These are phyloP conservation scores for Hemibagrus guttatus DNA, from an alignment of 2,797 vertebrate species.

Conservation along the genomic window DNA sequence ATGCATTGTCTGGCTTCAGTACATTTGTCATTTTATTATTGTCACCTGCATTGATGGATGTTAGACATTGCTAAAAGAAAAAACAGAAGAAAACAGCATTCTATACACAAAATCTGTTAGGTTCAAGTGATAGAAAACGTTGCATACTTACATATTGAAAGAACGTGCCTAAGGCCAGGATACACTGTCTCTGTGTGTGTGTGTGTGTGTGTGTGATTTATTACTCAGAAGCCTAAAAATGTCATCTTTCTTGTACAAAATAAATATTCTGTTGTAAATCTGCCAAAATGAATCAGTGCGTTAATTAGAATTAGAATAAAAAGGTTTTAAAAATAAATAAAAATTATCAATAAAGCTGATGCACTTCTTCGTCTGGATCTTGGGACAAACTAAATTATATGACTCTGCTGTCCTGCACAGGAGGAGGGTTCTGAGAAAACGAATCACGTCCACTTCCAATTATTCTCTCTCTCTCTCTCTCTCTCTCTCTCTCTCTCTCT, in stretches of 20 bases:
- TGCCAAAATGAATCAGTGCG: background rate
- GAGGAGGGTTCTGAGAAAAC: background rate
- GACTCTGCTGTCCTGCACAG: background rate
- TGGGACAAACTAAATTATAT: background rate
- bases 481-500: conserved; percentile 34
- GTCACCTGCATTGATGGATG: background rate
- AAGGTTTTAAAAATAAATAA: background rate
- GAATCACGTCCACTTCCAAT: background rate
- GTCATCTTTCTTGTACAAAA: background rate
- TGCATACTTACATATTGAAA: conserved; percentile 71
- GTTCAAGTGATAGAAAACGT: background rate
- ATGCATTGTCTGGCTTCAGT: background rate
- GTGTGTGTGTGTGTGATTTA: background rate
- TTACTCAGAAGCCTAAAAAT: background rate
- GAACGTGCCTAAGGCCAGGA: conserved; percentile 57
- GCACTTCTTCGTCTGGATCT: background rate
- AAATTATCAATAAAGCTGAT: background rate
- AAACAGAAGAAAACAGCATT: background rate
- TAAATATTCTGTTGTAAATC: background rate
- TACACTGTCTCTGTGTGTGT: conserved; percentile 20
- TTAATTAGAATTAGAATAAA: background rate
- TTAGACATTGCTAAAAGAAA: background rate
- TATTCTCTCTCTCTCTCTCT: conserved; percentile 31
- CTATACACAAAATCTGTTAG: background rate
- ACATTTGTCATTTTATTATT: background rate